Base-by-base conservation (phyloP, 2,113 vertebrate species). In the Dissostichus mawsoni region DNA sequence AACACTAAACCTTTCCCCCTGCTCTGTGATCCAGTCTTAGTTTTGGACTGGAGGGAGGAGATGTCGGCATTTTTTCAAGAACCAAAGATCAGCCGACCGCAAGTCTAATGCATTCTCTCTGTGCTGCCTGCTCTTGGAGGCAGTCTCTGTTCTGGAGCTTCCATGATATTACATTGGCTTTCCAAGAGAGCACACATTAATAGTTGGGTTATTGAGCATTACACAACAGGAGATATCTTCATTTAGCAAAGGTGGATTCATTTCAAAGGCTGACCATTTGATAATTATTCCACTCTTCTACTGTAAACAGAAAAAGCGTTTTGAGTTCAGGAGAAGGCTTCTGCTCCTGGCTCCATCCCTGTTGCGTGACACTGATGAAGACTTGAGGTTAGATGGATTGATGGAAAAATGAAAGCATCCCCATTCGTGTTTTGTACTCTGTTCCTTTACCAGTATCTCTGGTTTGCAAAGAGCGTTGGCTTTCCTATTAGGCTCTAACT, bases 41-140 rank as follows among this genome's bases (percentile, higher is more conserved):
- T 87, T 87, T 86, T 87, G 84, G 77, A 82, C 86, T 76, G 74
- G 78, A 74, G 68, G 62, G 84, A 81, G 81, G 71, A 88, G 90
- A 88, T 87, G 86, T 81, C 68, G 45, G 83, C 76, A 72, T 73
- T 89, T 86, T 91, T 85, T 91, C 77, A 87, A 81, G 77, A 90
- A 83, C 90, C 91, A 90, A 93, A 93, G 92, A 92, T 92, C 92
- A 93, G 83, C 72, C 81, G 69, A 93, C 92, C 92, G 47, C 90
- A 94, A 90, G 91, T 84, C 85, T 92, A 87, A 92, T 93, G 93
- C 80, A 81, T 90, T 89, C 88, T 93, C 89, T 92, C 89, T 86
- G 90, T 81, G 70, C 87, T 65, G 84, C 81, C 76, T 89, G 74
- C 85, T 80, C 74, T 89, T 84, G 87, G 90, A 92, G 85, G 86